Base-by-base conservation (phyloP, 2,888 invertebrate genomes). In the Cryptocheilus praepositus region DNA sequence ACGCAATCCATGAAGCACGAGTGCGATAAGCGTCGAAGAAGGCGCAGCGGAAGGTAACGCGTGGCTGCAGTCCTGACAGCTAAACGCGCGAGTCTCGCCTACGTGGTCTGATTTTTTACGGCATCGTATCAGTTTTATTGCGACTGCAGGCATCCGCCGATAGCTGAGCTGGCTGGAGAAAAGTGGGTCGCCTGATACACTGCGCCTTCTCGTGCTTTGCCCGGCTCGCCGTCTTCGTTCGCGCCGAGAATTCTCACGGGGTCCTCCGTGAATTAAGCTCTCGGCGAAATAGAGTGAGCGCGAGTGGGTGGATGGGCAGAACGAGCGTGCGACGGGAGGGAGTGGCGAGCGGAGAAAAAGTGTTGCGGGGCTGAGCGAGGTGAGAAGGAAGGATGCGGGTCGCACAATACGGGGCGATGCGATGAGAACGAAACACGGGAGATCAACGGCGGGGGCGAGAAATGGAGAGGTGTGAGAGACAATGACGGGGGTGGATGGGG, bases 251-350 rank as follows among this genome's bases (percentile, higher is more conserved):
- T 49, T 21, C 15, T n/a, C 56, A 13, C 15, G 19, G n/a, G 15
- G 13, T 21, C 43, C 22, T 44, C 44, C 15, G 36, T 36, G 36
- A 55, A 55, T 55, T 13, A 19, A 71, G 68, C 69, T 71, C 70
- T 73, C 56, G 61, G 64, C 70, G 69, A 36, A 44, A 56, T 18
- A 61, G 19, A 0, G 18, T n/a, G 45, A 58, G 58, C 25, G 22
- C 16, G 19, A 36, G 43, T 19, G 22, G 0, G 36, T 16, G 49
- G 19, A 28, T 16, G 57, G 44, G 15, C 15, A 15, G 43, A 56
- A 36, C 36, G 3, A 4, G 36, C 11, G 36, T 36, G 16, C 36
- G 36, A 43, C 0, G 43, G 16, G 18, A 8, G 43, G 15, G 21
- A 56, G 21, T n/a, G n/a, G 21, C 13, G 62, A 62, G 62, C 36